Evolutionary conservation across 2,113 vertebrate genomes (phyloP), one percentile per base, ranked within the genome.

Genomic region (Pholis gunnellus): DNA sequence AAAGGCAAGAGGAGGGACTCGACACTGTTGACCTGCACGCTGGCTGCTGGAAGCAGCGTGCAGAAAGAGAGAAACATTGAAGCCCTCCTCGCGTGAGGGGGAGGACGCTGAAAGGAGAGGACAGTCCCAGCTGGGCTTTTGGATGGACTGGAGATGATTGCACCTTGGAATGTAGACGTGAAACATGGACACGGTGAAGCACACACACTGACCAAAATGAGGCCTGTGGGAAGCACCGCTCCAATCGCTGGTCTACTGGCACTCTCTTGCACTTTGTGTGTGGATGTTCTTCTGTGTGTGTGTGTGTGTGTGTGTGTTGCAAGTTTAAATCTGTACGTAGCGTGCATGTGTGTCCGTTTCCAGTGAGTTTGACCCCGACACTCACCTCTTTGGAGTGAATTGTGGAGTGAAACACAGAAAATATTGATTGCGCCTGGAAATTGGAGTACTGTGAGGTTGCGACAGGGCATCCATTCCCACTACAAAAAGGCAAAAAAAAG

Each of bases 181-280:
- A 88, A 66, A 68, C 46, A 52, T 50, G 89, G 64, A 88, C 81
- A 60, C 29, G 46, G 68, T 68, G 79, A 88, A 82, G 79, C 81
- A 86, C 77, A 86, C 77, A 75, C 38, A 56, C 64, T 72, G 84
- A 90, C 87, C 86, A 88, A 68, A 87, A 81, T 34, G 64, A 89
- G 61, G 69, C 84, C 80, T 79, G 59, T 80, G 69, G 78, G 74
- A 89, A 89, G 85, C 88, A 81, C 83, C 78, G 90, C 87, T 88
- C 84, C 79, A 59, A 71, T 67, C 79, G 83, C 87, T 93, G 72
- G 88, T 90, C 82, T 82, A 85, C 67, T 72, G 87, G 92, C 92
- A 87, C 90, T 87, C 85, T 88, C 81, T 92, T 91, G 94, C 93
- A 94, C 94, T 94, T 93, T 93, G 80, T 87, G 81, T 91, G 78